A percentile compares a stretch with the other conserved stretches of the same genome.
Evolutionary conservation across 1,140 invertebrate genomes (phyloP).

Genomic region (Augochlora pura): DNA sequence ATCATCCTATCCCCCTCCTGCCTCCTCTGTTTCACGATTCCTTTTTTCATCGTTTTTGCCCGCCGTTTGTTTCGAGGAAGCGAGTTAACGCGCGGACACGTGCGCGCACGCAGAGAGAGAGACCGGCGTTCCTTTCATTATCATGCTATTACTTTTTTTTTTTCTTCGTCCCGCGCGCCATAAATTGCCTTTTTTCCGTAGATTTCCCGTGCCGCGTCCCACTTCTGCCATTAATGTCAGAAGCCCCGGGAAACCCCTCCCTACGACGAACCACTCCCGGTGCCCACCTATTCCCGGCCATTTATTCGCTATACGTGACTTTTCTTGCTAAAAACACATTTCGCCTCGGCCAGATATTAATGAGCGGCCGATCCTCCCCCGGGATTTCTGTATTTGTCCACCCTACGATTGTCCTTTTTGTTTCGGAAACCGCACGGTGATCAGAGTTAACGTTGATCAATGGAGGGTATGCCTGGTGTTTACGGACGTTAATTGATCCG

Average conservation of each 20-base stretch:
- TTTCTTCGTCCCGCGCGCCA: conserved; percentile 66
- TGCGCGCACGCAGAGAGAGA: conserved; percentile 20
- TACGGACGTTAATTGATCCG: too few species aligned
- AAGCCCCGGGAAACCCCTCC: conserved; percentile 29
- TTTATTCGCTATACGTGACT: conserved; percentile 72
- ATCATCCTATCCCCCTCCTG: too few species aligned
- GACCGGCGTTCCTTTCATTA: conserved; percentile 74
- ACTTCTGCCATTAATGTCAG: conserved; percentile 75
- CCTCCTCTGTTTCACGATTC: too few species aligned
- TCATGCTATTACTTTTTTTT: conserved; percentile 75
- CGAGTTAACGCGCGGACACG: conserved; percentile 61
- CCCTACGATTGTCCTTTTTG: conserved; percentile 9
- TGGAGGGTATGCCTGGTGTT: not conserved
- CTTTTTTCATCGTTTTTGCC: conserved; percentile 44
- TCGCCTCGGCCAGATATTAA: conserved; percentile 67
- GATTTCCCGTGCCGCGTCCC: conserved; percentile 71
- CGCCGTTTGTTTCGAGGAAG: conserved; percentile 68
- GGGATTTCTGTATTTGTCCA: conserved; percentile 26
- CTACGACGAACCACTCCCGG: not conserved
- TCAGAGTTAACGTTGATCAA: conserved; percentile 3
- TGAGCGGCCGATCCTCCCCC: conserved; percentile 55
- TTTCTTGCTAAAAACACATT: conserved; percentile 71
- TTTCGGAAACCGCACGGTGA: conserved; percentile 34
- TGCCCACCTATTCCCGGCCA: conserved; percentile 47
- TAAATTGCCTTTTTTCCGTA: conserved; percentile 74